phyloP scores from a whole-genome alignment of 2,888 invertebrate species.

The Onthophagus sagittarius region DNA sequence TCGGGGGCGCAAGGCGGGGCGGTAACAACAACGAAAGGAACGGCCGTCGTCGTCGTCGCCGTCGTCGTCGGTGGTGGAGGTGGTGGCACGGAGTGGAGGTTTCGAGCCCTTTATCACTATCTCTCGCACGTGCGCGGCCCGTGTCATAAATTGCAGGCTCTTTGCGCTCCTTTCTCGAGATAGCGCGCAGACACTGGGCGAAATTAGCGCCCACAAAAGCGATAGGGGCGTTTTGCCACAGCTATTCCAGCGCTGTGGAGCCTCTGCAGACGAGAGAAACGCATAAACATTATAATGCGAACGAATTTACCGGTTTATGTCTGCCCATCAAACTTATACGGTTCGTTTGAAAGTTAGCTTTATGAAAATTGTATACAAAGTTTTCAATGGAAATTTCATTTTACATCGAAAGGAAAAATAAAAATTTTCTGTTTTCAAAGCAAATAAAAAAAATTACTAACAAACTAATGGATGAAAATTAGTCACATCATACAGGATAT shows the following conservation, averaged over 20 bases:
- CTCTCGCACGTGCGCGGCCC: slow-evolving; percentile 46
- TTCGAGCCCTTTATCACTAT: slow-evolving; percentile 47
- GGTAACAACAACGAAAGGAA: background rate
- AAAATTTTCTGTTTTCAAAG: no score
- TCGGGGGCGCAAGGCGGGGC: slow-evolving; percentile 36
- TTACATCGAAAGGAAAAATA: background rate
- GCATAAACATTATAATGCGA: slow-evolving; percentile 43
- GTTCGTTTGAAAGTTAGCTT: background rate
- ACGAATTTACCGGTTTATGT: slow-evolving; percentile 29
- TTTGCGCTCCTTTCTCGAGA: slow-evolving; percentile 31
- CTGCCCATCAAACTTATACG: background rate
- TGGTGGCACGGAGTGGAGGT: slow-evolving; percentile 1
- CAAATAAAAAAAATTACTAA: no score
- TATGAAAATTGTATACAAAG: background rate
- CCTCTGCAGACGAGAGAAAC: slow-evolving; percentile 24
- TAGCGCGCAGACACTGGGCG: slow-evolving; percentile 39
- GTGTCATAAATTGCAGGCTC: slow-evolving; percentile 43
- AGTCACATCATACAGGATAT: no score
- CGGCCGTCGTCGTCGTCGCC: background rate
- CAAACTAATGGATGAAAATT: no score
- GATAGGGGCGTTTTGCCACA: slow-evolving; percentile 28
- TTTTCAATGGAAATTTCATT: background rate
- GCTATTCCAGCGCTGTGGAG: slow-evolving; percentile 17
- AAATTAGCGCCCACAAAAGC: slow-evolving; percentile 40
- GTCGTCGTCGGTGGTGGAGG: background rate